Evolutionary conservation across 2,888 invertebrate species (phyloP), one percentile per base, ranked within the genome.

Genomic region (Heliconius ismenius): DNA sequence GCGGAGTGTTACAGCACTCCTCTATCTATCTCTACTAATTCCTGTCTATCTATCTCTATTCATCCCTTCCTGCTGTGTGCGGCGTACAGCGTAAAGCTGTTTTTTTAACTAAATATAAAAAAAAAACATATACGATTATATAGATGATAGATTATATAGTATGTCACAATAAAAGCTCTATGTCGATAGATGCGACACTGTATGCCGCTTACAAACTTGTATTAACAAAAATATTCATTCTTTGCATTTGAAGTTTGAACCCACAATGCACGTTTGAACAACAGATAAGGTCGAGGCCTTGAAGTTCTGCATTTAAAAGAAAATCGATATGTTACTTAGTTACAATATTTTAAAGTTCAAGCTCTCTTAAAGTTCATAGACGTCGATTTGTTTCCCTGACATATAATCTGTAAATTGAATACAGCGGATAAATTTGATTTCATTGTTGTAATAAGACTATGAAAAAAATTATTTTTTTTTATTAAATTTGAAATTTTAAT

Each of bases 221-320:
- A 58, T n/a, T 58, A 58, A n/a, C 54, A n/a, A n/a, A 58, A 58
- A 58, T 58, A 58, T 58, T n/a, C n/a, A n/a, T 58, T n/a, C n/a
- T 11, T 32, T 10, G n/a, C 9, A 58, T 58, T n/a, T 58, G n/a
- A 58, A 58, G 58, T n/a, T 10, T n/a, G 58, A n/a, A 58, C n/a
- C 58, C 58, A 58, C 10, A 58, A 9, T 32, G 32, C 32, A 32
- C 32, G 7, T 32, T 32, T 32, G n/a, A 58, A n/a, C n/a, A 21
- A n/a, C 58, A 3, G 58, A 11, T 10, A 58, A n/a, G 10, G 58
- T 58, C 58, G n/a, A n/a, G 58, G 58, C 10, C n/a, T 58, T n/a
- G 58, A 58, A n/a, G n/a, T n/a, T 58, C 49, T 49, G n/a, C 1
- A 58, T 58, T 21, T 58, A 58, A 58, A 58, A n/a, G 58, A 58